Percentiles rank a stretch among this genome's conserved stretches.
These are phyloP conservation scores for Dendroctonus ponderosae DNA, from an alignment of 1,140 invertebrate species.

Conservation along the genomic window DNA sequence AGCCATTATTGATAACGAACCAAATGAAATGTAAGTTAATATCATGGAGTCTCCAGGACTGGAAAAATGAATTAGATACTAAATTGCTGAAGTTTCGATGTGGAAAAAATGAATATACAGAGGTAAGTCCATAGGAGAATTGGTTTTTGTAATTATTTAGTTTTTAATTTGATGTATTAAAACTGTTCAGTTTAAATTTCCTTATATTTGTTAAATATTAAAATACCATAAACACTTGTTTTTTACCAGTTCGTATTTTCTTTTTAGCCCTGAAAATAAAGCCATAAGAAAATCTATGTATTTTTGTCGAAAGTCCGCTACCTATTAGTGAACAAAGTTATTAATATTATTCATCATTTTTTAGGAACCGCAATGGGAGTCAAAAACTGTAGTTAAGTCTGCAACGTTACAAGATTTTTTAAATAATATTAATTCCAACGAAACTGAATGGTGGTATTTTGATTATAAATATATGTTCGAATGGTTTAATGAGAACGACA, in stretches of 20 bases:
- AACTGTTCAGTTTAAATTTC: neutral
- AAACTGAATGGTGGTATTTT: slow-evolving; percentile 71
- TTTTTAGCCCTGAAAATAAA: slow-evolving; percentile 1
- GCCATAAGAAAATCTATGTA: too few relatives aligned
- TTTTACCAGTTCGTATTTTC: slow-evolving; percentile 22
- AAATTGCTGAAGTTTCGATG: slow-evolving; percentile 52
- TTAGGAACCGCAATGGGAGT: slow-evolving; percentile 75
- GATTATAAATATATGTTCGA: slow-evolving; percentile 82
- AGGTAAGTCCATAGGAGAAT: slow-evolving; percentile 44
- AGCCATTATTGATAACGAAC: slow-evolving; percentile 42
- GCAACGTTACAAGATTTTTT: slow-evolving; percentile 67
- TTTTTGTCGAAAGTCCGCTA: too few relatives aligned
- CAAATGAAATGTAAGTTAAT: slow-evolving; percentile 51
- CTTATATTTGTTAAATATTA: neutral
- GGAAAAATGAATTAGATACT: slow-evolving; percentile 50
- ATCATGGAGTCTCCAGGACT: slow-evolving; percentile 52
- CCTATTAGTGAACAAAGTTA: too few relatives aligned
- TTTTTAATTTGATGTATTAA: neutral
- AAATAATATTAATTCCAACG: slow-evolving; percentile 46
- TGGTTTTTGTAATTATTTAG: neutral
- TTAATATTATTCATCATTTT: slow-evolving; percentile 26
- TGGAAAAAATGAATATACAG: slow-evolving; percentile 50
- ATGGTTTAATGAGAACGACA: slow-evolving; percentile 61
- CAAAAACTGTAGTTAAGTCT: slow-evolving; percentile 56
- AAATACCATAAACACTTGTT: neutral